Conservation (phyloP, 1,140 invertebrate species). For the Drosophila quadrilineata region DNA sequence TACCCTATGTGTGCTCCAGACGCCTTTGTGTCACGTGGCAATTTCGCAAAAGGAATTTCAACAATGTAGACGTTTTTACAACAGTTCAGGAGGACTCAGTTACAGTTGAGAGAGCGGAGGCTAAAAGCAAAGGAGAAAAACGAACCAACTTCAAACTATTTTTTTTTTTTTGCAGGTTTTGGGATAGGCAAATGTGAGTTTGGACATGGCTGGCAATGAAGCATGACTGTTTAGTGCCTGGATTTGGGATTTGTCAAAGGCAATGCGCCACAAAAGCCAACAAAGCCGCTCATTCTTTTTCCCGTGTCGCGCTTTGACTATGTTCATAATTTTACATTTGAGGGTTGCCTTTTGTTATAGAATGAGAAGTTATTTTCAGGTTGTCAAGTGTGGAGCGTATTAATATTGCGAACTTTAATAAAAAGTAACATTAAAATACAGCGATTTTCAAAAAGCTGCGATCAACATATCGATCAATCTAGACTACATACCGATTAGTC, state of each 20-base stretch:
- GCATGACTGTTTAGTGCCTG: slow-evolving; percentile 63
- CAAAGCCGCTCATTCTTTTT: no score
- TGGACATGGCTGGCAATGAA: slow-evolving; percentile 50
- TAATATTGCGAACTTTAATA: no score
- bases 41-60: slow-evolving; percentile 74
- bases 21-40: slow-evolving; percentile 76
- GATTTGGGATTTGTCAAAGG: slow-evolving; percentile 75
- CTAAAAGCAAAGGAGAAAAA: slow-evolving; percentile 12
- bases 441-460: no score
- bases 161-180: slow-evolving; percentile 22
- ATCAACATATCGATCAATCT: no score
- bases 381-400: no score
- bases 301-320: slow-evolving; percentile 16
- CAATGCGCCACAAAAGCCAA: slow-evolving; percentile 18
- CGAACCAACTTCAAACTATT: slow-evolving; percentile 19
- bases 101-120: slow-evolving; percentile 14
- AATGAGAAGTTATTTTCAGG: no score
- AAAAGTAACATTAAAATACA: no score
- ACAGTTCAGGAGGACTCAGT: slow-evolving; percentile 42
- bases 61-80: slow-evolving; percentile 73
- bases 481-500: no score
- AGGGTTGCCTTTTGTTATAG: slow-evolving; percentile 5
- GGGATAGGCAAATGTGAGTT: slow-evolving; percentile 47
- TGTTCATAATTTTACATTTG: slow-evolving; percentile 62
- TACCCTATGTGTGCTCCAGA: slow-evolving; percentile 66